Evolutionary conservation across 1,140 invertebrate species (phyloP).

Genomic region (Dreissena rostriformis): DNA sequence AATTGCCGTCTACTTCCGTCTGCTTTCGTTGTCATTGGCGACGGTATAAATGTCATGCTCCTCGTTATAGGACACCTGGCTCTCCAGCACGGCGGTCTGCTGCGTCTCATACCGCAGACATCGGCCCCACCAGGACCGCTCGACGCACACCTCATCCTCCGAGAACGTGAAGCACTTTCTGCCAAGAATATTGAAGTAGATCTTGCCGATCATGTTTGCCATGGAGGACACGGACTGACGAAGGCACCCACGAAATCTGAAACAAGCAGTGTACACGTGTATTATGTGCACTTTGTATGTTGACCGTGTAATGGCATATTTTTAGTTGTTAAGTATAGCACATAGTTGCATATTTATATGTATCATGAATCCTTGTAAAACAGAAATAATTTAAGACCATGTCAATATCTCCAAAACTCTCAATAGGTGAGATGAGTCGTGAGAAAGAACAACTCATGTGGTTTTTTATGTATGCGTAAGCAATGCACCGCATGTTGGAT

Average conservation of each 20-base stretch:
- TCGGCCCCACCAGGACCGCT: constrained; percentile 91
- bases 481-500: no score
- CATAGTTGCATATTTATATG: no score
- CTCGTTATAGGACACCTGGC: constrained; percentile 40
- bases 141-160: constrained; percentile 88
- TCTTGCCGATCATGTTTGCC: constrained; percentile 93
- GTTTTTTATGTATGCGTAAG: no score
- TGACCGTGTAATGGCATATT: no score
- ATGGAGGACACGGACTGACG: constrained; percentile 90
- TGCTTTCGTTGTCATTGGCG: not conserved
- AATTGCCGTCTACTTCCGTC: no score
- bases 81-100: constrained; percentile 23
- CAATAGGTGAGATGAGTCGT: no score
- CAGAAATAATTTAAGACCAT: no score
- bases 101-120: constrained; percentile 82
- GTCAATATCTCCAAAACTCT: no score
- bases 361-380: no score
- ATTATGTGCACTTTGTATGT: no score
- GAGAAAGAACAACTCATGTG: no score
- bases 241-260: constrained; percentile 94
- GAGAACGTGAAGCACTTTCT: constrained; percentile 95
- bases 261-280: constrained; percentile 68
- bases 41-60: constrained; percentile 14
- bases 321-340: no score
- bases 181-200: constrained; percentile 97